phyloP scores from a whole-genome alignment of 2,888 invertebrate species.

The Drosophila recens region DNA sequence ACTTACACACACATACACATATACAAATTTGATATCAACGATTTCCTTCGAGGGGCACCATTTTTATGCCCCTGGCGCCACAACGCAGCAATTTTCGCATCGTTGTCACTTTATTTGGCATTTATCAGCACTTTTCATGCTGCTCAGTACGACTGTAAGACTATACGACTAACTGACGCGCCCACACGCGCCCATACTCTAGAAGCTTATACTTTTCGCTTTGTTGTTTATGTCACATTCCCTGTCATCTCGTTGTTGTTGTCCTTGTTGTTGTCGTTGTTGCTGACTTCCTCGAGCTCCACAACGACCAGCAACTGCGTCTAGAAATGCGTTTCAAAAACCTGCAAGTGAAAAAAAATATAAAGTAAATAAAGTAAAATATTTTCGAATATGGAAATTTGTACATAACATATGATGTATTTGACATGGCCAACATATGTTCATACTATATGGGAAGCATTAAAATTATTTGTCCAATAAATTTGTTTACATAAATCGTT shows the following conservation, averaged over 20 bases:
- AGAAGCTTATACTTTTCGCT: slow-evolving; percentile 18
- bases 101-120: slow-evolving; percentile 79
- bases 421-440: slow-evolving; percentile 9
- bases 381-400: slow-evolving; percentile 16
- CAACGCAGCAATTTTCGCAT: slow-evolving; percentile 57
- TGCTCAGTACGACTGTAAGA: slow-evolving; percentile 17
- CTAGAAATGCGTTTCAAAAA: slow-evolving; percentile 82
- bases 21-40: slow-evolving; percentile 65
- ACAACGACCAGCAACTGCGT: slow-evolving; percentile 22
- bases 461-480: slow-evolving; percentile 16
- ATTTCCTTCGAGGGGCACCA: slow-evolving; percentile 46
- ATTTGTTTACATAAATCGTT: slow-evolving; percentile 42
- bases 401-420: slow-evolving; percentile 17
- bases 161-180: slow-evolving; percentile 17
- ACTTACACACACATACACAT: slow-evolving; percentile 22
- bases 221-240: slow-evolving; percentile 45
- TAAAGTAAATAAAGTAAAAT: slow-evolving; percentile 10
- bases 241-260: slow-evolving; percentile 23
- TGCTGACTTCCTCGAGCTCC: slow-evolving; percentile 1
- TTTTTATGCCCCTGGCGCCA: slow-evolving; percentile 23
- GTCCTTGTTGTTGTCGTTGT: slow-evolving; percentile 2
- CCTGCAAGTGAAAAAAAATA: slow-evolving; percentile 60
- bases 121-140: slow-evolving; percentile 66
- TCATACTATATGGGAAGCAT: background rate
- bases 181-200: slow-evolving; percentile 11